Evolutionary conservation across 2,888 invertebrate species (phyloP).

Genomic region (Microplitis deprimator): DNA sequence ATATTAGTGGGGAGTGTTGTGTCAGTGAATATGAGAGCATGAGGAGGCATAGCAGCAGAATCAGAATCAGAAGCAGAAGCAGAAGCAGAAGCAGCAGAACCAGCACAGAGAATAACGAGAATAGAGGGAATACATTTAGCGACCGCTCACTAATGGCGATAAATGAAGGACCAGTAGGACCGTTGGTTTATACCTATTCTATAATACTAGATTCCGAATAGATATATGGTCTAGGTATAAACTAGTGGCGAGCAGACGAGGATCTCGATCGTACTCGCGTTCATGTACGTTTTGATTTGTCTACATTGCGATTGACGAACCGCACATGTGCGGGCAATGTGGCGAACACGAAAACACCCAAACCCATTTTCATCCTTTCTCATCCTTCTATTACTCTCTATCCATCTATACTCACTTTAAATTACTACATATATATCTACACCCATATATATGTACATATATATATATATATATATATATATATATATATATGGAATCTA

Average conservation of each 20-base stretch:
- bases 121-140: conserved; percentile 10
- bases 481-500: neutral
- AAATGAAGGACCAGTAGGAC: neutral
- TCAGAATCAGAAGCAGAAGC: neutral
- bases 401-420: neutral
- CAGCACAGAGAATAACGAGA: neutral
- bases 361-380: neutral
- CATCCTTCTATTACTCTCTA: neutral
- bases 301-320: conserved; percentile 12
- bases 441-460: neutral
- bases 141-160: conserved; percentile 10
- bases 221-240: too few species aligned
- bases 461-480: neutral
- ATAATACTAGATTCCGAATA: too few species aligned
- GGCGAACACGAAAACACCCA: conserved; percentile 14
- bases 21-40: neutral
- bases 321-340: conserved; percentile 15
- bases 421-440: neutral
- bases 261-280: too few species aligned
- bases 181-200: neutral
- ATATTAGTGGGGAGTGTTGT: neutral
- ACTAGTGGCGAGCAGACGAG: too few species aligned
- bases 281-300: conserved; percentile 15
- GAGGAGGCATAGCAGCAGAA: too few species aligned
- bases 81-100: neutral